phyloP scores from a whole-genome alignment of 2,888 invertebrate genomes.

The Bellardia bayeri region DNA sequence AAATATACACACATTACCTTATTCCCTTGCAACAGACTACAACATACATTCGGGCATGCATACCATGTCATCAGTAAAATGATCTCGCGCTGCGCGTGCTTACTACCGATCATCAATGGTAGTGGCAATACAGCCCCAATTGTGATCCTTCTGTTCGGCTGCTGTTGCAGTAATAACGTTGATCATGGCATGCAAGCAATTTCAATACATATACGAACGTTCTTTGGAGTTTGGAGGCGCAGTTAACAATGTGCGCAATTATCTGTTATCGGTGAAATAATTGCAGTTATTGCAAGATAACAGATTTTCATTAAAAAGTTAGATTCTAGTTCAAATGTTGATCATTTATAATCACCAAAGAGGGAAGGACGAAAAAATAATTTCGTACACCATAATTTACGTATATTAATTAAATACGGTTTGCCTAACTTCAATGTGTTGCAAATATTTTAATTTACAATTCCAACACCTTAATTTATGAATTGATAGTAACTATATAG shows the following conservation, averaged over 20 bases:
- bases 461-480: too few species aligned
- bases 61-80: slow-evolving; percentile 62
- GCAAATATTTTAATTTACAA: too few species aligned
- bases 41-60: background rate
- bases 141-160: slow-evolving; percentile 73
- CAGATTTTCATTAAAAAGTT: background rate
- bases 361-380: too few species aligned
- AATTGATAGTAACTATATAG: too few species aligned
- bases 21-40: background rate
- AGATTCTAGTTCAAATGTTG: background rate
- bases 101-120: slow-evolving; percentile 74
- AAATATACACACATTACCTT: background rate
- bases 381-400: too few species aligned
- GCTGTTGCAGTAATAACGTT: slow-evolving; percentile 67
- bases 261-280: slow-evolving; percentile 9
- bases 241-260: slow-evolving; percentile 28
- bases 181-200: slow-evolving; percentile 27
- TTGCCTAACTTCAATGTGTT: too few species aligned
- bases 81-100: slow-evolving; percentile 74
- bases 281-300: slow-evolving; percentile 2
- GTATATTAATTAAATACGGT: too few species aligned
- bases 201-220: background rate
- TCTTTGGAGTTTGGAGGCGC: background rate
- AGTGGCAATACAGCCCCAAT: slow-evolving; percentile 73
- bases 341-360: background rate